phyloP scores from a whole-genome alignment of 2,888 invertebrate genomes.

The Tipula vernalis region DNA sequence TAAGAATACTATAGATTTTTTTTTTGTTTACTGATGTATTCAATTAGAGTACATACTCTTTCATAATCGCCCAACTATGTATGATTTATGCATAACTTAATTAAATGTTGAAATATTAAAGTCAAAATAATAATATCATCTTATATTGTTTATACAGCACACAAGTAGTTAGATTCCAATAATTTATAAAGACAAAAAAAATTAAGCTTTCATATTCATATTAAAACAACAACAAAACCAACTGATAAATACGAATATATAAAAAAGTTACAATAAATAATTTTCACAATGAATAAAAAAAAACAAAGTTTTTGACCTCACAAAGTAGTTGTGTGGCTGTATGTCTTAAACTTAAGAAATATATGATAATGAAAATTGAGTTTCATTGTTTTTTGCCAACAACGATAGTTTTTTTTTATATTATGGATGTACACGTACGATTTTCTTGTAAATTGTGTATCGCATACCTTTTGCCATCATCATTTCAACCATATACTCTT shows the following conservation, averaged over 20 bases:
- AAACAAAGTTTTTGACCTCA: constrained; percentile 4
- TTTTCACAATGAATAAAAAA: constrained; percentile 4
- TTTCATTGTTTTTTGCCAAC: neutral
- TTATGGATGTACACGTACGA: neutral
- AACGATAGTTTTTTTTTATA: neutral
- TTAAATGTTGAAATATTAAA: neutral
- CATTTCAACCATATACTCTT: neutral
- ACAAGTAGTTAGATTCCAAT: neutral
- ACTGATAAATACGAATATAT: neutral
- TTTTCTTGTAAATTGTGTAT: neutral
- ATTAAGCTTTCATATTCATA: neutral
- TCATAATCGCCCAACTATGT: neutral
- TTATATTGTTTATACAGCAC: neutral
- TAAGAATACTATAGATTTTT: neutral
- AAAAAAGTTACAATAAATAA: neutral
- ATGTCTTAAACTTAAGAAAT: neutral
- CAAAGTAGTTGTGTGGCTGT: neutral
- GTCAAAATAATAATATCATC: neutral
- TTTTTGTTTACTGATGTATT: neutral
- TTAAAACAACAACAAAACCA: neutral
- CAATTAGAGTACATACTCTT: neutral
- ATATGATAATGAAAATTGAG: neutral
- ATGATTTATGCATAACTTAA: neutral
- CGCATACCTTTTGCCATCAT: neutral
- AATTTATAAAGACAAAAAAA: neutral